Evolutionary conservation across 1,140 invertebrate genomes (phyloP), one percentile per base, ranked within the genome.

Genomic region (Drosophila dunni): DNA sequence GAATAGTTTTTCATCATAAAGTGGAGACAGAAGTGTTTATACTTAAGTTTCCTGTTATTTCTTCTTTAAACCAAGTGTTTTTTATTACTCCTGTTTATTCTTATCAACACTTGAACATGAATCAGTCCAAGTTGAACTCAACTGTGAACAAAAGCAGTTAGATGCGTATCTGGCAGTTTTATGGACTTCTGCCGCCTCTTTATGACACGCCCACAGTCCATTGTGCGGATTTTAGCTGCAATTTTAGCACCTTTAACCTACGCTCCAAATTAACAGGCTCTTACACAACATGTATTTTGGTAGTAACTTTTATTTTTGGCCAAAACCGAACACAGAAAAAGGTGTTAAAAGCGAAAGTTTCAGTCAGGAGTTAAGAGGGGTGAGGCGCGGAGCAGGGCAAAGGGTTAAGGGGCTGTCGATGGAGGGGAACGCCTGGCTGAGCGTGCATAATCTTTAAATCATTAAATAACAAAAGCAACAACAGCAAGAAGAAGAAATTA

Each of bases 401-500:
- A 45, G 24, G 24, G 56, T 68, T 78, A 81, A 88, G 76, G 83
- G 83, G 66, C 44, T 38, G 60, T 50, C 72, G 20, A 42, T 61
- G 54, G 20, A 34, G 17, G 56, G 44, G 53, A 60, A 68, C 65
- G 60, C 48, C 79, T 67, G 82, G 51, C 72, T 50, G 78, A 85
- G 74, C 83, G 76, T 88, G 83, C 78, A 89, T 88, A 88, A 88
- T 83, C 83, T 88, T 83, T 74, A 88, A 88, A 88, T 88, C 83
- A 83, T 88, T 88, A 88, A 88, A 88, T 89, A 88, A 88, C 83
- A 81, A 73, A 66, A 81, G 72, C 54, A 68, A 51, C 76, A 75
- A 78, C 69, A 79, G 58, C 65, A 69, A 53, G 61, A 68, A 78
- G 61, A 69, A 79, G n/a, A 64, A 70, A 74, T 78, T 73, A 71